Percentiles rank a stretch among this genome's conserved stretches.
Conservation (phyloP, 30 jellyfish, hydroid and myxozoan species). For the Cassiopea andromeda region DNA sequence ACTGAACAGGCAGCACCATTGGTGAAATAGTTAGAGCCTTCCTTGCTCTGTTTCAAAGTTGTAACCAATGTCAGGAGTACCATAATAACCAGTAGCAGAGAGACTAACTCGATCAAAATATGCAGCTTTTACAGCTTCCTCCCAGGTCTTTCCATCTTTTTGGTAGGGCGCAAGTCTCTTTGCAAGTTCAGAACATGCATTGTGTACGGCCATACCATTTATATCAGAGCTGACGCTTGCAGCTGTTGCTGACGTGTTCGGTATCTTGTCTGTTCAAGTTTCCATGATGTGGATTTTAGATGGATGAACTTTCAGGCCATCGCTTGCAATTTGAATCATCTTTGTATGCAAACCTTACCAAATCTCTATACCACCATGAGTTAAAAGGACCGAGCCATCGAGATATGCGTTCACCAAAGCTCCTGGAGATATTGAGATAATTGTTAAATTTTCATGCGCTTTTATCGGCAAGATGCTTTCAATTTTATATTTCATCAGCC, state of each 20-base stretch:
- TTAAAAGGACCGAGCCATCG: constrained; percentile 50
- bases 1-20: constrained; percentile 50
- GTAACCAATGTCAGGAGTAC: constrained; percentile 25
- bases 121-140: constrained; percentile 47
- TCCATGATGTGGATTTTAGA: constrained; percentile 41
- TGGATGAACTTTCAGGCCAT: constrained; percentile 13
- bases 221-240: constrained; percentile 63
- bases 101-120: constrained; percentile 58
- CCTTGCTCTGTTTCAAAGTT: constrained; percentile 23
- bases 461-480: neutral
- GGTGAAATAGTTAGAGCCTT: constrained; percentile 20
- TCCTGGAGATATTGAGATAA: neutral
- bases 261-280: constrained; percentile 49
- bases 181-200: constrained; percentile 39
- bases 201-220: constrained; percentile 59
- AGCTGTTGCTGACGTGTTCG: constrained; percentile 52
- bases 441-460: neutral
- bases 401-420: constrained; percentile 26
- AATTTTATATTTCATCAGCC: no score
- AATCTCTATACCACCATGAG: constrained; percentile 57
- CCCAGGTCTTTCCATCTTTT: constrained; percentile 31
- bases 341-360: constrained; percentile 55
- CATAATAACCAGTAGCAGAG: constrained; percentile 58
- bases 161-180: constrained; percentile 44
- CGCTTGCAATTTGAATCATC: constrained; percentile 43